Base-by-base conservation (phyloP, 2,888 invertebrate genomes). In the Chrysina gloriosa region DNA sequence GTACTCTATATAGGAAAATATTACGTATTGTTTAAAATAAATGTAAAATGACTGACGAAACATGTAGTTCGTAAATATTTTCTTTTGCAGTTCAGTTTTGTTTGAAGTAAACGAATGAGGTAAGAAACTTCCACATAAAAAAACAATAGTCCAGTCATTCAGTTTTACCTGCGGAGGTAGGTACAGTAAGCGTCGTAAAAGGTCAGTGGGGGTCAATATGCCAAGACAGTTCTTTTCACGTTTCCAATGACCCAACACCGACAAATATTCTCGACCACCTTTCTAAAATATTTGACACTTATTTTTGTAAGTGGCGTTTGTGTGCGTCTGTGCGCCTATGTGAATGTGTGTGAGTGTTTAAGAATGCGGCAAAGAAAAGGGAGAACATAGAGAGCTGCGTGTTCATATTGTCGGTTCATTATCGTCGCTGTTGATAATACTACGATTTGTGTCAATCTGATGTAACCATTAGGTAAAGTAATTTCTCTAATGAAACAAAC, bases 191-290 rank as follows among this genome's bases (percentile, higher is more conserved):
- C 66, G 66, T 58, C 45, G 66, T 48, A 52, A 64, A 48, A 56
- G 66, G 66, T 66, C 66, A 58, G 42, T 47, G 21, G 48, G 66
- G 66, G 66, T 66, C 66, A 66, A 47, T 56, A 58, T 66, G 66
- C 58, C 66, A 66, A 47, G 66, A 56, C 48, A 34, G 56, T 47
- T 66, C 66, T 66, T 66, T 66, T 64, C 56, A 66, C 66, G 45
- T 66, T 66, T 66, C 45, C 58, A 61, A 61, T 61, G 58, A 52
- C 45, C 65, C 47, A 52, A 36, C 48, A 52, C 45, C 56, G 66
- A 66, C 66, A 66, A 66, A 66, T 56, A 66, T 56, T 56, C 56
- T 29, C 54, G 54, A 34, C 58, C 56, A 47, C 66, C 56, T 66
- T 66, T 64, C 64, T 64, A 64, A 64, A 64, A 48, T 64, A 64